Base-by-base conservation (phyloP, 2,888 invertebrate genomes). In the Andrena marginata region DNA sequence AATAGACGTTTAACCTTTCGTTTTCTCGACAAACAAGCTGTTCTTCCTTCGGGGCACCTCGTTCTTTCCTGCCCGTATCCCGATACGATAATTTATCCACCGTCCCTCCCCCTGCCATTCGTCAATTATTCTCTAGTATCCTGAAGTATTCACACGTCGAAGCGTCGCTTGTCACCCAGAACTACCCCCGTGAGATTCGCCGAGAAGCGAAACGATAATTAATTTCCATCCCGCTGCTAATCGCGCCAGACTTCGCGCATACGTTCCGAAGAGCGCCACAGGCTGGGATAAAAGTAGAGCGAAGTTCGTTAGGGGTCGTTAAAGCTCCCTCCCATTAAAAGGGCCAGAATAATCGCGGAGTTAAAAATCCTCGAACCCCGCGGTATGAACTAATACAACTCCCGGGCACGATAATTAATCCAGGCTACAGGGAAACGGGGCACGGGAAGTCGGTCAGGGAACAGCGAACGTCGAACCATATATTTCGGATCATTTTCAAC, bases 1-100 rank as follows among this genome's bases (percentile, higher is more conserved):
- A 56, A 69, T 80, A 60, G 75, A 84, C 84, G 71, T 82, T 84
- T 82, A 85, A 87, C 82, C 82, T 84, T 84, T 82, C 80, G 63
- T 77, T 70, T 79, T 26, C 23, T 77, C 80, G 71, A 73, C 80
- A 87, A 87, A 86, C 86, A 86, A 80, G 16, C 80, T 35, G 60
- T 65, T 68, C 70, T 62, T 78, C 64, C 59, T 65, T 59, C 64
- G 51, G 60, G 42, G 13, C 59, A 23, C 16, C 29, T 16, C 48
- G 1, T 68, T 74, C 42, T 23, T 8, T 60, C 20, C 33, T 7
- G n/a, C 62, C 3, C 31, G 7, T 26, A 8, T 20, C 16, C 3
- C 31, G 13, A 56, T 70, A 48, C 42, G 48, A 70, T 56, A 62
- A 78, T 78, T 72, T 26, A 26, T 6, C 48, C 59, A 23, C 48